phyloP scores from a whole-genome alignment of 2,797 vertebrate species.

The Cephalopachus bancanus region DNA sequence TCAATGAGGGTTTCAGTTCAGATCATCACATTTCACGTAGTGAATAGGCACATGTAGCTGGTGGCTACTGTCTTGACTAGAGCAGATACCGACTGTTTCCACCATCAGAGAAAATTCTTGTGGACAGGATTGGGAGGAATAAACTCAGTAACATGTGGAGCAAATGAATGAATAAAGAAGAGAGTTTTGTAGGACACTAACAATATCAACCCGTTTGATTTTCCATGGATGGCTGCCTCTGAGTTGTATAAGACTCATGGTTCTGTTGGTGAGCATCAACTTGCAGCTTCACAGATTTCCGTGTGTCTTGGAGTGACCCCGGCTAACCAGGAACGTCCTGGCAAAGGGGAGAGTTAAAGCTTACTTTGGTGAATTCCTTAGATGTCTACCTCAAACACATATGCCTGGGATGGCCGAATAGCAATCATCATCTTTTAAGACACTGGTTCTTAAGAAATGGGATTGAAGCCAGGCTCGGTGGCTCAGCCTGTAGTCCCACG shows the following conservation, averaged over 20 bases:
- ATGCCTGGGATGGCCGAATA: not conserved
- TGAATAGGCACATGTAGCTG: not conserved
- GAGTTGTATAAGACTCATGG: not conserved
- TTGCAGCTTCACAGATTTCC: not conserved
- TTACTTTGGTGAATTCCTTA: not conserved
- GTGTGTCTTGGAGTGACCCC: not conserved
- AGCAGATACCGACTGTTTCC: not conserved
- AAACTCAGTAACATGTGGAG: constrained; percentile 20
- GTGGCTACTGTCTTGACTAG: not conserved
- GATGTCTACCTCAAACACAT: not conserved
- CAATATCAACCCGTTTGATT: not conserved
- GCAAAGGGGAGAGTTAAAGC: not conserved
- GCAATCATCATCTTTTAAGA: not conserved
- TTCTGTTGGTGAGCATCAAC: not conserved
- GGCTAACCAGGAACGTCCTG: not conserved
- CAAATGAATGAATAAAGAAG: not conserved
- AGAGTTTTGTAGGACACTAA: not conserved
- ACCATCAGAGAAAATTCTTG: not conserved
- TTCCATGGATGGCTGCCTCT: not conserved
- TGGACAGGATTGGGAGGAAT: not conserved
- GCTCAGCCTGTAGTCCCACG: too few relatives aligned
- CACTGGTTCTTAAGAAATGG: not conserved
- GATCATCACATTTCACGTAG: not conserved
- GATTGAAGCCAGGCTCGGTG: not conserved
- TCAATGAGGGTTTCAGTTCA: not conserved